These are phyloP conservation scores for Drosophila subpulchrella DNA, from an alignment of 1,140 invertebrate species.

Conservation along the genomic window DNA sequence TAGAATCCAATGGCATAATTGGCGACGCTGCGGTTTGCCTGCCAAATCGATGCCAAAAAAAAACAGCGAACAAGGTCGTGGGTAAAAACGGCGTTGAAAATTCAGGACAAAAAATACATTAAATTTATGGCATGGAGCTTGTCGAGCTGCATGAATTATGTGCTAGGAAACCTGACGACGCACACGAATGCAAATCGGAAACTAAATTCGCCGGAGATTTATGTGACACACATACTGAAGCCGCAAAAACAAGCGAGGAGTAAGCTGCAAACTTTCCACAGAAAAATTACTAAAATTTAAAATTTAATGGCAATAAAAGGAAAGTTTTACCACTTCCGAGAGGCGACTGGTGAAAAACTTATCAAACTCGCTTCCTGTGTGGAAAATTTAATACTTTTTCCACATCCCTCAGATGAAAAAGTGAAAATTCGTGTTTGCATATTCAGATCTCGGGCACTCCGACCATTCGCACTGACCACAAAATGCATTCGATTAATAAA, in stretches of 20 bases:
- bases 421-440: slow-evolving; percentile 35
- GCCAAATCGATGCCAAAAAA: slow-evolving; percentile 68
- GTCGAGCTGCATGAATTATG: slow-evolving; percentile 56
- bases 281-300: slow-evolving; percentile 23
- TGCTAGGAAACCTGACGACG: slow-evolving; percentile 39
- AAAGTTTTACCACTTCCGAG: slow-evolving; percentile 12
- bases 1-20: slow-evolving; percentile 69
- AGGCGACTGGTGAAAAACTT: slow-evolving; percentile 17
- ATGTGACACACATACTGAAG: slow-evolving; percentile 33
- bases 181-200: slow-evolving; percentile 63
- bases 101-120: slow-evolving; percentile 31
- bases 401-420: slow-evolving; percentile 10
- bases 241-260: slow-evolving; percentile 7
- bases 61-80: slow-evolving; percentile 66
- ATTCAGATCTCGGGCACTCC: slow-evolving; percentile 8
- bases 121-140: slow-evolving; percentile 67
- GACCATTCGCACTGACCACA: slow-evolving; percentile 33
- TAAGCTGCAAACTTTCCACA: slow-evolving; percentile 4
- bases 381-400: slow-evolving; percentile 28
- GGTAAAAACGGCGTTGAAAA: slow-evolving; percentile 41
- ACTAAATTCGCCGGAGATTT: slow-evolving; percentile 70
- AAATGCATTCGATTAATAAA: slow-evolving; percentile 59
- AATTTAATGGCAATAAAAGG: slow-evolving; percentile 19
- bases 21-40: slow-evolving; percentile 55
- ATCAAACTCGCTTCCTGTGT: slow-evolving; percentile 38